phyloP scores from a whole-genome alignment of 2,888 invertebrate genomes.

The Drosophila kambysellisi region DNA sequence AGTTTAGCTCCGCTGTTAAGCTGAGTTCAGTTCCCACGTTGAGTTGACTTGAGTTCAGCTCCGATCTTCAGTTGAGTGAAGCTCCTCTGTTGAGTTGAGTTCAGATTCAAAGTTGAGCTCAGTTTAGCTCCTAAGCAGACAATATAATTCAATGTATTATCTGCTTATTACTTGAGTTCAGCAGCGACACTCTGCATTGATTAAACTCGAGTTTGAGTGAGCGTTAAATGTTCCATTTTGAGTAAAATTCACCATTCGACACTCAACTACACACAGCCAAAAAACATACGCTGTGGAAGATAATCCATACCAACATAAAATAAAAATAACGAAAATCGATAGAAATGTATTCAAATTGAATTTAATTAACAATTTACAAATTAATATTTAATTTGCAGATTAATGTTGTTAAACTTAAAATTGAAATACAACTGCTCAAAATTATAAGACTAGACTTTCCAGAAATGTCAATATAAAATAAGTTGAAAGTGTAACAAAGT shows the following conservation, averaged over 20 bases:
- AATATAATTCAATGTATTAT: neutral
- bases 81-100: neutral
- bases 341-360: neutral
- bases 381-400: neutral
- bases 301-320: too few relatives aligned
- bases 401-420: neutral
- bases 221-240: neutral
- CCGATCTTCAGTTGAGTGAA: neutral
- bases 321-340: neutral
- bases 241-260: neutral
- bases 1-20: neutral
- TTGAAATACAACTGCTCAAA: neutral
- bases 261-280: too few relatives aligned
- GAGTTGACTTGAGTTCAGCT: neutral
- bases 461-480: neutral
- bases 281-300: neutral
- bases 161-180: neutral
- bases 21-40: slow-evolving; percentile 9
- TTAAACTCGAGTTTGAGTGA: slow-evolving; percentile 56
- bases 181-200: slow-evolving; percentile 17
- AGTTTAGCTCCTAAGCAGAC: neutral
- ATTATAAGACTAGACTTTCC: neutral
- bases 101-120: neutral
- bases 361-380: slow-evolving; percentile 3
- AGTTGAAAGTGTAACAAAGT: neutral